Evolutionary conservation across 2,113 vertebrate species (phyloP), one percentile per base, ranked within the genome.

Genomic region (Apus apus): DNA sequence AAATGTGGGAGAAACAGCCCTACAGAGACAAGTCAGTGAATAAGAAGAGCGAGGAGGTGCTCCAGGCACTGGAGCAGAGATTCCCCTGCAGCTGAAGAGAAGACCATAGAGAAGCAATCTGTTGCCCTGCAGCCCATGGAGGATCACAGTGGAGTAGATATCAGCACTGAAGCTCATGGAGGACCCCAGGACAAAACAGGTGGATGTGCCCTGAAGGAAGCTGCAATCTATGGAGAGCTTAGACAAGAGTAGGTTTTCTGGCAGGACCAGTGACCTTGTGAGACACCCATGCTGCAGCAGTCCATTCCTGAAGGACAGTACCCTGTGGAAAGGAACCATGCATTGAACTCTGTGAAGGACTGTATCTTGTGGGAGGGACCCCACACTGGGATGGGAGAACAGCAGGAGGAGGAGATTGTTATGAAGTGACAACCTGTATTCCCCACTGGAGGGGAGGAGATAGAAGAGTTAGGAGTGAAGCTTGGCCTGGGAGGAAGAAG

Each of bases 161-260:
- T 4, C 10, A 11, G 46, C 40, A 54, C 12, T 26, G 18, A 12
- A 9, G 22, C 15, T 40, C 18, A 3, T 36, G 50, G 21, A 90
- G 27, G 7, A 45, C 1, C 22, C 50, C 25, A 17, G 3, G 1
- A 2, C 4, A 2, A 10, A 58, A 22, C 50, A 50, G 22, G 21
- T 45, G 11, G 27, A 38, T 51, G 13, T 65, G 15, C 40, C 34
- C 34, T 70, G 21, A 70, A 64, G 38, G 40, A 82, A 66, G 16
- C 6, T 56, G 18, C 32, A 66, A 16, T 20, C 5, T 7, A 1
- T 8, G 7, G 34, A 19, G 2, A 34, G 7, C 25, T 25, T 8
- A 50, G 0, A 0, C 0, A 30, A 27, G 13, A 67, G 15, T 22
- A 50, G 27, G 10, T 58, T 68, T 88, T 32, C 45, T 65, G 45